Percentiles rank a stretch among this genome's conserved stretches.
These are phyloP conservation scores for Diacarnus erythraeanus DNA, from an alignment of 37 sponge, comb jelly and placozoan genomes.

Conservation along the genomic window DNA sequence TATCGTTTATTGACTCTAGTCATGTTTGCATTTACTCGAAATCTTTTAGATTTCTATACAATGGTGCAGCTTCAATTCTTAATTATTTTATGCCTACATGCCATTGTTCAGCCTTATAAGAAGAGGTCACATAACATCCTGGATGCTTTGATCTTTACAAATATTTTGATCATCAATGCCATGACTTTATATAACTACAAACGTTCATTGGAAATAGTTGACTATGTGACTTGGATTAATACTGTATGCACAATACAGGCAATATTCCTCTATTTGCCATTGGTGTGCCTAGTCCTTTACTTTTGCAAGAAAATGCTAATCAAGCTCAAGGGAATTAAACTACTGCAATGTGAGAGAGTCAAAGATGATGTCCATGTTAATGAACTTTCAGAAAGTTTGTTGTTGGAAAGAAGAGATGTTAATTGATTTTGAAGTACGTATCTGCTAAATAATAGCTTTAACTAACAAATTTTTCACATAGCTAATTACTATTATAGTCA, in stretches of 20 bases:
- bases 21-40: neutral
- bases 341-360: neutral
- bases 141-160: neutral
- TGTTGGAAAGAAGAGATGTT: neutral
- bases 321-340: neutral
- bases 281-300: neutral
- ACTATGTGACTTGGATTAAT: no score
- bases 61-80: neutral
- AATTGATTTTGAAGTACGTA: no score
- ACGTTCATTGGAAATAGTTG: neutral
- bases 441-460: neutral
- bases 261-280: neutral
- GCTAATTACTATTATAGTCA: no score
- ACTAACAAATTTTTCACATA: no score
- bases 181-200: neutral
- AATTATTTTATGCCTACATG: neutral
- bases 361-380: neutral
- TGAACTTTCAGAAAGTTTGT: neutral
- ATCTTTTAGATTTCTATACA: neutral
- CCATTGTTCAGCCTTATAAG: constrained; percentile 1
- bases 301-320: neutral
- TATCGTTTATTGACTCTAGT: neutral
- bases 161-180: constrained; percentile 1
- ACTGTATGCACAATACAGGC: neutral
- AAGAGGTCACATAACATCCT: neutral